Base-by-base conservation (phyloP, 2,113 vertebrate species). In the Sprattus sprattus region DNA sequence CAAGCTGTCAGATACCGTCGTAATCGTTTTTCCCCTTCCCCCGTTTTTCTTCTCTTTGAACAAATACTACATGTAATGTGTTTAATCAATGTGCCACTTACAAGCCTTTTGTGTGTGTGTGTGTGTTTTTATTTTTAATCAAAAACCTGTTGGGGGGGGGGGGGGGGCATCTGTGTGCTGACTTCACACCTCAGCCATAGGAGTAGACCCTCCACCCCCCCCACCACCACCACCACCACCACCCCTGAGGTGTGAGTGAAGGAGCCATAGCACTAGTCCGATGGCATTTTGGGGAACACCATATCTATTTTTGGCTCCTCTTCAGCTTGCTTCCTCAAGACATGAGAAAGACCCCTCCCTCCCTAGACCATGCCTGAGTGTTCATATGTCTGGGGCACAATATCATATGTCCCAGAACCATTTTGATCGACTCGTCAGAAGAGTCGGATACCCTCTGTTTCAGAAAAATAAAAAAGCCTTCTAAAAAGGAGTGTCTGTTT, bases 231-330 rank as follows among this genome's bases (percentile, higher is more conserved):
- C 39, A 1, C 39, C 39, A 39, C 39, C 39, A 1, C 39, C 1
- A 2, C 39, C 39, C 2, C 39, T n/a, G n/a, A n/a, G 9, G 2
- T 13, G 32, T 57, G 54, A 20, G 28, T 2, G 10, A 39, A 39
- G 15, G 25, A 78, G 32, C 11, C 71, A 78, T 78, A 32, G 71
- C 71, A 28, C 3, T 28, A 78, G 32, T 1, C 25, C 11, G 4
- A 32, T 78, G 71, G 71, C 71, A 78, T 75, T 75, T 75, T 39
- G 71, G 71, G 71, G 71, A 78, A 78, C 71, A 78, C 71, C 71
- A 15, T 78, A 15, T 78, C 28, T 78, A 78, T 39, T 78, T 78
- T 78, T 32, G 32, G 71, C 28, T 18, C n/a, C 1, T 28, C 7
- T 67, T 67, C 25, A 64, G 22, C 10, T n/a, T 6, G 22, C 20